These are phyloP conservation scores for Uromys caudimaculatus DNA, from an alignment of 2,797 vertebrate genomes.

Conservation along the genomic window DNA sequence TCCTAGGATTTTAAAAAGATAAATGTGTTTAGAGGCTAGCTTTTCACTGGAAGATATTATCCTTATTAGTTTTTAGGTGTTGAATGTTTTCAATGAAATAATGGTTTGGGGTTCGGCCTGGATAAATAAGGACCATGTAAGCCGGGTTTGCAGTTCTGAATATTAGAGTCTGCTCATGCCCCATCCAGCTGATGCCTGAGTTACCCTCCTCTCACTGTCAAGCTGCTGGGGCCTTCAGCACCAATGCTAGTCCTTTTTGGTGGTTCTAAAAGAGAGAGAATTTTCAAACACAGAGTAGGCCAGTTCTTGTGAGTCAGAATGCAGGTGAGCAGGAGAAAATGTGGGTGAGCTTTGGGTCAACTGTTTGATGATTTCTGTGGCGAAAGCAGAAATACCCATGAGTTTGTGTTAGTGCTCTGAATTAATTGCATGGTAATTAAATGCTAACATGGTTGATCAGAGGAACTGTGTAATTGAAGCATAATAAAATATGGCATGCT, in stretches of 20 bases:
- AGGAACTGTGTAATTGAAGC: constrained; percentile 68
- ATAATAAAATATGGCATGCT: constrained; percentile 69
- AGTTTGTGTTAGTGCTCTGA: constrained; percentile 38
- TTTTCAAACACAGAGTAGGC: background rate
- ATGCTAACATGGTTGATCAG: constrained; percentile 59
- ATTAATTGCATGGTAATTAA: constrained; percentile 68
- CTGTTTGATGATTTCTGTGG: background rate
- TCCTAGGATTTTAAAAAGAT: background rate
- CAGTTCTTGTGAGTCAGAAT: background rate
- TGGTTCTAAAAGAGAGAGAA: background rate
- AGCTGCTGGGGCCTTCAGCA: no score
- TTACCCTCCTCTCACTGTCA: background rate
- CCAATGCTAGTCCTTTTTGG: background rate
- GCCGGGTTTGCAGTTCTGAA: background rate
- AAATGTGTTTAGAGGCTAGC: background rate
- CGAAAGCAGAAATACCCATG: constrained; percentile 59
- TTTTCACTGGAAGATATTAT: constrained; percentile 9
- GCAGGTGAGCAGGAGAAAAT: background rate
- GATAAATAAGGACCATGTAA: background rate
- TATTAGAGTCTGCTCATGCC: background rate
- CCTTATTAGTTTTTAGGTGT: background rate
- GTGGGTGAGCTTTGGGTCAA: constrained; percentile 24
- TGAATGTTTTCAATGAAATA: constrained; percentile 34
- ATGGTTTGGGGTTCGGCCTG: background rate
- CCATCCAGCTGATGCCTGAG: background rate